Percentiles rank a stretch among this genome's conserved stretches.
Evolutionary conservation across 2,888 invertebrate genomes (phyloP).

Genomic region (Raillietiella orientalis): DNA sequence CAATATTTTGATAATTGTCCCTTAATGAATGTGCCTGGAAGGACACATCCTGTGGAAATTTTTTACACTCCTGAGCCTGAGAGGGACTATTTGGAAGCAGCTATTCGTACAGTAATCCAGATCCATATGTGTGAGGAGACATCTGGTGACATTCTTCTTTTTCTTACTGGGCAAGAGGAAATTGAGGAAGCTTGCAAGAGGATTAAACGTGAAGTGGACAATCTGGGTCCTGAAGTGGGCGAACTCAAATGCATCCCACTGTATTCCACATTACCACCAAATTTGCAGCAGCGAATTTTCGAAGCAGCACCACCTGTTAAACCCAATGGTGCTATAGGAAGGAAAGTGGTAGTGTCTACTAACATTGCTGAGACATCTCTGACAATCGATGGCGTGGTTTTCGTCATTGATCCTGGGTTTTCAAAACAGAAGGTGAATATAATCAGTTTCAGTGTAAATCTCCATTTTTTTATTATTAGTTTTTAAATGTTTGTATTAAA

Average conservation of each 20-base stretch:
- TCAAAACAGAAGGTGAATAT: conserved; percentile 68
- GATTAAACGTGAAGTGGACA: conserved; percentile 80
- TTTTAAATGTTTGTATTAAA: background rate
- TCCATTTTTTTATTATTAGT: background rate
- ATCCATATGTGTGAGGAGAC: conserved; percentile 89
- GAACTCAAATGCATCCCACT: conserved; percentile 92
- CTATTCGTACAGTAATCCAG: conserved; percentile 82
- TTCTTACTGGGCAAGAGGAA: conserved; percentile 56
- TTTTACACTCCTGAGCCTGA: conserved; percentile 99
- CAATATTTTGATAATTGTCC: conserved; percentile 96
- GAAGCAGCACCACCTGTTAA: conserved; percentile 80
- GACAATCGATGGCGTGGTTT: conserved; percentile 96
- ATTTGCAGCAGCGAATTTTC: conserved; percentile 84
- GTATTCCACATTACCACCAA: conserved; percentile 91
- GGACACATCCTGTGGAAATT: conserved; percentile 84
- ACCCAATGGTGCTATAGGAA: conserved; percentile 54
- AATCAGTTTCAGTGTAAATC: background rate
- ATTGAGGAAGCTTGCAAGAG: conserved; percentile 97
- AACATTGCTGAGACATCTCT: conserved; percentile 97
- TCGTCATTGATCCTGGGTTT: conserved; percentile 97
- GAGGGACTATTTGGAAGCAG: conserved; percentile 87
- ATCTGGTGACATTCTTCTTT: conserved; percentile 65
- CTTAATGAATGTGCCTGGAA: conserved; percentile 86
- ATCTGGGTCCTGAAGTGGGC: conserved; percentile 81
- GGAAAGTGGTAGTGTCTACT: conserved; percentile 86